Evolutionary conservation across 1,140 invertebrate species (phyloP), one percentile per base, ranked within the genome.

Genomic region (Cherax quadricarinatus): DNA sequence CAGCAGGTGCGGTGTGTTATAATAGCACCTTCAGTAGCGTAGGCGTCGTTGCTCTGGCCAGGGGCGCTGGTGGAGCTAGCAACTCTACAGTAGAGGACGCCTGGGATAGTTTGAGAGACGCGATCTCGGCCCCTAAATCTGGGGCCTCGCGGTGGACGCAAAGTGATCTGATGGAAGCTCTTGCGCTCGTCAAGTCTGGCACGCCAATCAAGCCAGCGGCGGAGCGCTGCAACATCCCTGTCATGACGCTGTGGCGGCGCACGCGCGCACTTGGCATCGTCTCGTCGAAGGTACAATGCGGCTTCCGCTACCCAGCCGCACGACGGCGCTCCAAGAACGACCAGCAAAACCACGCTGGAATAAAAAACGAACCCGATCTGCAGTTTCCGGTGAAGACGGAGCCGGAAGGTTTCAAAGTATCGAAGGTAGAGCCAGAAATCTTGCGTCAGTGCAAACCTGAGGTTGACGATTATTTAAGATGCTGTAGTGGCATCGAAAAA

Each of bases 161-260:
- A 60, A 88, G 62, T 30, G 94, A 94, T 80, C 82, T 94, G 60
- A 73, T 94, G 86, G 83, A 84, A 18, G 94, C 94, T 49, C 93
- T 94, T 12, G 90, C 94, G 48, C 93, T 94, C 48, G 94, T 94
- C 24, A 83, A 88, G 21, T 48, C 85, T 3, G 94, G 94, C 12
- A 93, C 89, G 7, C 93, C 93, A 1, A 94, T 94, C 87, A 94
- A 94, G 83, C 93, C 93, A 14, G 94, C 94, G 10, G 93, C 94
- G 10, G 91, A 94, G 79, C 88, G 92, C 6, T 94, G 93, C 82
- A 91, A 93, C 90, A 94, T 94, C 82, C 94, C 94, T 21, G 93
- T 94, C 18, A 94, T 94, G 94, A 94, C 94, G 14, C 86, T 94
- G 83, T 94, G 94, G 94, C 91, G 94, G 4, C 94, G 94, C 53